Evolutionary conservation across 2,888 invertebrate genomes (phyloP), one percentile per base, ranked within the genome.

Genomic region (Plagodis dolabraria): DNA sequence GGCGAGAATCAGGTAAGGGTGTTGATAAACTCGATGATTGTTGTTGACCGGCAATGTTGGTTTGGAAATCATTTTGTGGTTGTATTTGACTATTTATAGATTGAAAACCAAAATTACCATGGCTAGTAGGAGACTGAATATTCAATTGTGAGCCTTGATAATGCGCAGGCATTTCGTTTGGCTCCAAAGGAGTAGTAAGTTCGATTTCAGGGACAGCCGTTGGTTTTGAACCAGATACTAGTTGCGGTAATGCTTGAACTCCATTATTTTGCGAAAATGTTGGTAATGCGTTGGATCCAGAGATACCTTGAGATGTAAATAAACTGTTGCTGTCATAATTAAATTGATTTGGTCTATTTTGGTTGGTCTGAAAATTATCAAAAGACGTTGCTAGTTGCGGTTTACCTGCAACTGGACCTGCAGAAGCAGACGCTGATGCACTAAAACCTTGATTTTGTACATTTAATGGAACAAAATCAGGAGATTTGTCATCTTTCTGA

Each of bases 101-200:
- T 22, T 55, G 57, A 10, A 45, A 53, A 46, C 52, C 48, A 46
- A 60, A 60, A 12, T 50, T 47, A 11, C 49, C 36, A 33, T 59
- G 57, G 34, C 33, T 63, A 10, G 52, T 8, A 33, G 45, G 40
- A 44, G 63, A 46, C 9, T 65, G 64, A 51, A 49, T 61, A 45
- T 62, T 35, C 10, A 58, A 33, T 12, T 63, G 63, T 10, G 61
- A 55, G 11, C 35, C 42, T 46, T 65, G 63, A 7, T 56, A 48
- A 67, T 10, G 50, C 22, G 38, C 44, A n/a, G 62, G 34, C 50
- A 36, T 50, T 46, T 69, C 64, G 50, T 60, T 73, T 0, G 75
- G 63, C 70, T 80, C 82, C 9, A 85, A 75, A 22, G 86, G 85
- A 48, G 83, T 85, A 7, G 82, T 81, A 36, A 84, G 68, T 64